Conservation (phyloP, 2,113 vertebrate species). For the Panurus biarmicus region DNA sequence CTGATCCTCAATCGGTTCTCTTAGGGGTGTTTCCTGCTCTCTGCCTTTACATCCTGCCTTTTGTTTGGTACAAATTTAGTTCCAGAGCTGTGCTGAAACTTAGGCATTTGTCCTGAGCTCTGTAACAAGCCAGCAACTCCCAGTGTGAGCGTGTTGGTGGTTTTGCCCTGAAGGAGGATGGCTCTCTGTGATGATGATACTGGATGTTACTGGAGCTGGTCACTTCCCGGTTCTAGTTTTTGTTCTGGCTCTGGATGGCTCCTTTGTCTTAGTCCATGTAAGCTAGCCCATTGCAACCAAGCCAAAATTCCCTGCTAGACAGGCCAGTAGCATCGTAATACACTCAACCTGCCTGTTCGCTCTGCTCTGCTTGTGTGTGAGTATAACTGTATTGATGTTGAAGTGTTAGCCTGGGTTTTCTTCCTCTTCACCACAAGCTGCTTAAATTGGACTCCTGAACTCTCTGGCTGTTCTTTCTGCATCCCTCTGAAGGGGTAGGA, state of each 20-base stretch:
- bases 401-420: neutral
- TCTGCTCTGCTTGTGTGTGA: neutral
- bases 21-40: neutral
- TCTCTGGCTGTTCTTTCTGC: neutral
- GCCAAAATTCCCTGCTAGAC: neutral
- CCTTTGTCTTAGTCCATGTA: neutral
- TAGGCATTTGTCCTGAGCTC: neutral
- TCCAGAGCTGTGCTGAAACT: neutral
- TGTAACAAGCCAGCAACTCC: neutral
- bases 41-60: neutral
- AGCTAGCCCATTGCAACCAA: neutral
- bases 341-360: neutral
- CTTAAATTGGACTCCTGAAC: neutral
- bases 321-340: neutral
- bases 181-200: neutral
- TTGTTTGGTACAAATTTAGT: neutral
- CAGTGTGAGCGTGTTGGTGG: neutral
- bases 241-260: neutral
- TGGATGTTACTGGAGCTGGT: neutral
- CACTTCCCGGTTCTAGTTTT: neutral
- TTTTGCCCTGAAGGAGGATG: neutral
- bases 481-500: neutral
- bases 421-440: neutral
- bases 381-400: too few relatives aligned
- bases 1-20: accelerated